A percentile compares a stretch with the other conserved stretches of the same genome.
Conservation (phyloP, 2,888 invertebrate genomes). For the Nesidiocoris tenuis region DNA sequence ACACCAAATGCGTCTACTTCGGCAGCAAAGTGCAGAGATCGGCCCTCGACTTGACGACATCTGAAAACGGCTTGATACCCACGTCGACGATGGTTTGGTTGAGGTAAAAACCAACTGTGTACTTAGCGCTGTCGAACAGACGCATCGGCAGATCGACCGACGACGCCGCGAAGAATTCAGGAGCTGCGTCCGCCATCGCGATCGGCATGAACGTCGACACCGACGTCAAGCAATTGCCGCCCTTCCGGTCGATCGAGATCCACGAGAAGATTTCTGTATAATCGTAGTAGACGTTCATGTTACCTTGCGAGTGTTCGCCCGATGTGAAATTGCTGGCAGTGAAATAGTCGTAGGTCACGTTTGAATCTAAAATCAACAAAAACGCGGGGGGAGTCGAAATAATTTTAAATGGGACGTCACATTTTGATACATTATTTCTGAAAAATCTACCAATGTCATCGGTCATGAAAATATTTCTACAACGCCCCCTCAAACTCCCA, state of each 20-base stretch:
- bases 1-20: no score
- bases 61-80: background rate
- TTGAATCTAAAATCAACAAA: no score
- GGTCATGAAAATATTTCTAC: no score
- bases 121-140: background rate
- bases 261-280: background rate
- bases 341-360: background rate
- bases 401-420: no score
- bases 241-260: background rate
- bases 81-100: background rate
- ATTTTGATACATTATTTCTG: no score
- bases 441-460: no score
- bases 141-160: background rate
- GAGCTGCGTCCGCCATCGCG: background rate
- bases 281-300: background rate
- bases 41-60: background rate
- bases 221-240: background rate
- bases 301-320: background rate
- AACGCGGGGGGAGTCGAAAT: no score
- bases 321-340: background rate
- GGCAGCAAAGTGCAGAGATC: background rate
- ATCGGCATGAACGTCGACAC: background rate
- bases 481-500: no score
- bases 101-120: background rate
- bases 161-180: background rate